Base-by-base conservation (phyloP, 2,888 invertebrate genomes). In the Polydrusus pterygomalis region DNA sequence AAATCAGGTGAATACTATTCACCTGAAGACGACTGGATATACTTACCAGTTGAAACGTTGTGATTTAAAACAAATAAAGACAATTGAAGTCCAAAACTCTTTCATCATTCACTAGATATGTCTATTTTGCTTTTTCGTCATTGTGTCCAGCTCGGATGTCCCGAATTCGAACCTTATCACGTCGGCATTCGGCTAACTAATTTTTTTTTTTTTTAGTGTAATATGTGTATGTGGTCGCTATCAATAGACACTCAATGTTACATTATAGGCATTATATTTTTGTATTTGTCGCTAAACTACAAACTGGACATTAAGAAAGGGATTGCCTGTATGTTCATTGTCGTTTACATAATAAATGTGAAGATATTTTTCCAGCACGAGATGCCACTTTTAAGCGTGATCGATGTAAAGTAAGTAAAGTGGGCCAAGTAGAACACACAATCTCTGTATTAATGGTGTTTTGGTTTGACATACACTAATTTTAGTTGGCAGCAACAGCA, bases 231-330 rank as follows among this genome's bases (percentile, higher is more conserved):
- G 34, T 75, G 75, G 75, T 75, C 45, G 1, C 11, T 70, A 6
- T 67, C 75, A 1, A 17, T 56, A 1, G 75, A 75, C 18, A 51
- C 70, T 5, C 75, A 75, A 17, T 58, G 64, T 11, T 75, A 75
- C 30, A 18, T 40, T 13, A 6, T 75, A 1, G 17, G 38, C 15
- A n/a, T 75, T 65, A 8, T 60, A 2, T 45, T 70, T 6, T 51
- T 75, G 6, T 75, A 70, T 38, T 1, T 65, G 34, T 40, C 25
- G 1, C 20, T 75, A 17, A 70, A 70, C 17, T 34, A 49, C 17
- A 11, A 56, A 15, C 43, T 13, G 18, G 47, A 64, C 15, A 20
- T 67, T 7, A 51, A 20, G 18, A 67, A 54, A 17, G 34, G 38
- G 7, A 2, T 58, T 15, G 6, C 11, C 0, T 38, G 7, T 17